Percentiles rank a stretch among this genome's conserved stretches.
phyloP scores from a whole-genome alignment of 1,140 invertebrate genomes.

The Drosophila oshimai region DNA sequence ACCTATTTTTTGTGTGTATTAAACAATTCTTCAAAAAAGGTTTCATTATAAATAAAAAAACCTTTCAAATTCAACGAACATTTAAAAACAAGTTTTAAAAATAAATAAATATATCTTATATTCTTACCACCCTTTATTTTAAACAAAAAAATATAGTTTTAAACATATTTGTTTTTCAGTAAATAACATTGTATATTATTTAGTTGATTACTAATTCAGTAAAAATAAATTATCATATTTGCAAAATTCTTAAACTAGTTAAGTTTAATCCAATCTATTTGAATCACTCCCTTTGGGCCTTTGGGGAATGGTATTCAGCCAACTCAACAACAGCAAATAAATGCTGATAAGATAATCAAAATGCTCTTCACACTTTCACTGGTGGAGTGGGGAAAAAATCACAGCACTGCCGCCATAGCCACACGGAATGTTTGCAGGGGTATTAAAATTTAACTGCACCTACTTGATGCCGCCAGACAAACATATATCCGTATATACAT shows the following conservation, averaged over 20 bases:
- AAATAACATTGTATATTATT: no score
- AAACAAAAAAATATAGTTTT: no score
- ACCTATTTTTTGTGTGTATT: no score
- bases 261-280: not conserved
- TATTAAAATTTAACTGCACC: constrained; percentile 73
- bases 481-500: not conserved
- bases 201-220: no score
- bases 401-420: constrained; percentile 28
- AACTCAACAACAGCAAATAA: not conserved
- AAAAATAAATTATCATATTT: not conserved
- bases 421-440: constrained; percentile 32
- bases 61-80: no score
- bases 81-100: no score
- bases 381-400: constrained; percentile 27
- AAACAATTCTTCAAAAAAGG: no score
- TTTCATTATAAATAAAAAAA: no score
- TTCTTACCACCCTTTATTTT: no score
- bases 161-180: no score
- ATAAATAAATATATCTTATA: no score
- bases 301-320: not conserved
- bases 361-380: constrained; percentile 54
- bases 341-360: constrained; percentile 66
- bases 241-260: not conserved
- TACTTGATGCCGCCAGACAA: constrained; percentile 30
- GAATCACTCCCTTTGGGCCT: not conserved